Conservation (phyloP, 2,797 vertebrate genomes). For the Parotocinclus haroldoi region DNA sequence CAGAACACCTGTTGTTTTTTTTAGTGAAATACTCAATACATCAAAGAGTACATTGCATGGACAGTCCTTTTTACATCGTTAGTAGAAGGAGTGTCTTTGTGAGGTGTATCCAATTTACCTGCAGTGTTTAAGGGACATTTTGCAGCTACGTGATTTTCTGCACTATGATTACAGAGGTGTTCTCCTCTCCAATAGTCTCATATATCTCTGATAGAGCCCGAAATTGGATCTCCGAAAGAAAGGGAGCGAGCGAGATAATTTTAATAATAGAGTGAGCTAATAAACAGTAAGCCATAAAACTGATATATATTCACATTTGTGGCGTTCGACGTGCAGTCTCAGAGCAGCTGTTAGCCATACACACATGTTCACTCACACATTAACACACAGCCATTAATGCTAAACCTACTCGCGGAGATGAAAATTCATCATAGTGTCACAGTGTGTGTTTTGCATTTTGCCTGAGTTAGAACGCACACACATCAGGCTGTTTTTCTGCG, state of each 20-base stretch:
- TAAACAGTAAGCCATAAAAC: slow-evolving; percentile 44
- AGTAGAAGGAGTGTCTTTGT: too few relatives aligned
- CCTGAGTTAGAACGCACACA: slow-evolving; percentile 21
- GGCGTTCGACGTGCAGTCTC: slow-evolving; percentile 31
- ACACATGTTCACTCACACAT: slow-evolving; percentile 25
- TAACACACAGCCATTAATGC: slow-evolving; percentile 23
- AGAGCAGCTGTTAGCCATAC: slow-evolving; percentile 30
- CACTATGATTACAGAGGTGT: slow-evolving; percentile 12
- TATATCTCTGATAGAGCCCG: slow-evolving; percentile 1
- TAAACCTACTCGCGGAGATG: slow-evolving; percentile 7
- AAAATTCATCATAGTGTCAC: slow-evolving; percentile 30
- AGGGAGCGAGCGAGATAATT: slow-evolving; percentile 31
- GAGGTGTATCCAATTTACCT: not conserved
- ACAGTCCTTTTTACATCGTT: too few relatives aligned
- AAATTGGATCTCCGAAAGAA: not conserved
- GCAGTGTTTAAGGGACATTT: not conserved
- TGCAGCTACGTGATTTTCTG: not conserved
- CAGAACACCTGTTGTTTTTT: too few relatives aligned
- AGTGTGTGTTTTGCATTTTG: slow-evolving; percentile 22
- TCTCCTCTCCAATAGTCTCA: not conserved
- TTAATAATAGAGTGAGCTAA: slow-evolving; percentile 55
- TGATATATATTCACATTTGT: slow-evolving; percentile 43
- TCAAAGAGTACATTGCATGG: too few relatives aligned
- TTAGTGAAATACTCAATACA: too few relatives aligned
- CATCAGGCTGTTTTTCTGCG: not conserved